Evolutionary conservation across 2,113 vertebrate species (phyloP), one percentile per base, ranked within the genome.

Genomic region (Prionailurus bengalensis): DNA sequence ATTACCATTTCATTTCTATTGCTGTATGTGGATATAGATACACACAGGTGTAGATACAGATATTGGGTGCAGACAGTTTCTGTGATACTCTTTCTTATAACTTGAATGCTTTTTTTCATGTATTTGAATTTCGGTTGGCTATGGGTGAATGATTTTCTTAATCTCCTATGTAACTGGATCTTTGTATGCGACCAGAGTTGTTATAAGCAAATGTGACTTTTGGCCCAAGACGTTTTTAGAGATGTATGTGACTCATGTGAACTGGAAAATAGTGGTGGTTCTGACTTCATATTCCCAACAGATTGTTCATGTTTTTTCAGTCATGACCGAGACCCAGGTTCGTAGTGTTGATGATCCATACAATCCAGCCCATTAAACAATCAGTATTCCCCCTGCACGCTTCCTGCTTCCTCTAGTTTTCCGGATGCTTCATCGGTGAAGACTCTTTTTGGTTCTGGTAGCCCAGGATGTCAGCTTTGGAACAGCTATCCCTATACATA

Each of bases 51-150:
- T 33, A 53, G 39, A 88, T 42, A 25, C 9, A 31, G 33, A 23
- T 66, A 58, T 39, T 7, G 3, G 19, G 66, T 53, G 39, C 13
- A 84, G 36, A 91, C 7, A 91, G 10, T 42, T 91, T 79, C 25
- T 25, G 5, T 83, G 17, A 73, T 81, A 48, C 11, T 92, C 81
- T 91, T 86, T 80, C 70, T 87, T 92, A 51, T 10, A 48, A 82
- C 36, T 17, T 42, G 31, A 88, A 51, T 85, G 19, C 25, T 51
- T 65, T 33, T 48, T 36, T 65, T 39, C 27, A 81, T 95, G 90
- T 36, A 42, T 88, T 81, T 91, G 93, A 73, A 36, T 95, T 89
- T 70, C 85, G 71, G 16, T 63, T 97, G 73, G 23, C 68, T 92
- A 2, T 29, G 8, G 42, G n/a, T 76, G n/a, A 94, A 36, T 84